A percentile compares a stretch with the other conserved stretches of the same genome.
Conservation (phyloP, 53 echinoderm and acorn worm species). For the Pentamera pediparva region DNA sequence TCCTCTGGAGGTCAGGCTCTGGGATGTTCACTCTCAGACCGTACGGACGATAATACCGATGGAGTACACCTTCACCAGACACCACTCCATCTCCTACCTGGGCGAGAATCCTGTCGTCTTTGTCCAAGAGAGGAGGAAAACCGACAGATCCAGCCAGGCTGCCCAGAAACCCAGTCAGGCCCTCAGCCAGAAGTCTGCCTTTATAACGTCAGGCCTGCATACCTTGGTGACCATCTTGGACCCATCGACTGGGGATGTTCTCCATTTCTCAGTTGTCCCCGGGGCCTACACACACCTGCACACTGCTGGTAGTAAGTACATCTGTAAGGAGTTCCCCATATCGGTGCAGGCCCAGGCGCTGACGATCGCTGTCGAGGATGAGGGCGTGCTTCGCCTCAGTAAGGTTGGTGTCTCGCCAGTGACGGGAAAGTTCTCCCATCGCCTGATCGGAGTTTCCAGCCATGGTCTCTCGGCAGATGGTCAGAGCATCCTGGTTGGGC, state of each 20-base stretch:
- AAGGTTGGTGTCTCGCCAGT: slow-evolving; percentile 43
- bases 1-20: slow-evolving; percentile 44
- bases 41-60: slow-evolving; percentile 41
- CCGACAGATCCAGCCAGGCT: neutral
- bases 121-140: slow-evolving; percentile 44
- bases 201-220: slow-evolving; percentile 5
- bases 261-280: slow-evolving; percentile 36
- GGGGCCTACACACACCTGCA: slow-evolving; percentile 54
- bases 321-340: slow-evolving; percentile 13
- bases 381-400: slow-evolving; percentile 51
- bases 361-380: slow-evolving; percentile 31
- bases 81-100: slow-evolving; percentile 56
- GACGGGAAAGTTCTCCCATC: slow-evolving; percentile 55
- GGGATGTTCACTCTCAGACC: slow-evolving; percentile 47
- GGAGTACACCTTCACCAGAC: slow-evolving; percentile 31
- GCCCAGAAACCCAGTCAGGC: neutral
- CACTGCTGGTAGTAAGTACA: slow-evolving; percentile 28
- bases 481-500: slow-evolving; percentile 62
- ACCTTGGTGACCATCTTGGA: slow-evolving; percentile 39
- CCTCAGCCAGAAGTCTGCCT: slow-evolving; percentile 1
- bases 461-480: slow-evolving; percentile 67
- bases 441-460: slow-evolving; percentile 48
- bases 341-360: slow-evolving; percentile 29
- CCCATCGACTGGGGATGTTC: slow-evolving; percentile 26
- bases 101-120: slow-evolving; percentile 46